Conservation (phyloP, 2,888 invertebrate genomes). For the Leuctra nigra region DNA sequence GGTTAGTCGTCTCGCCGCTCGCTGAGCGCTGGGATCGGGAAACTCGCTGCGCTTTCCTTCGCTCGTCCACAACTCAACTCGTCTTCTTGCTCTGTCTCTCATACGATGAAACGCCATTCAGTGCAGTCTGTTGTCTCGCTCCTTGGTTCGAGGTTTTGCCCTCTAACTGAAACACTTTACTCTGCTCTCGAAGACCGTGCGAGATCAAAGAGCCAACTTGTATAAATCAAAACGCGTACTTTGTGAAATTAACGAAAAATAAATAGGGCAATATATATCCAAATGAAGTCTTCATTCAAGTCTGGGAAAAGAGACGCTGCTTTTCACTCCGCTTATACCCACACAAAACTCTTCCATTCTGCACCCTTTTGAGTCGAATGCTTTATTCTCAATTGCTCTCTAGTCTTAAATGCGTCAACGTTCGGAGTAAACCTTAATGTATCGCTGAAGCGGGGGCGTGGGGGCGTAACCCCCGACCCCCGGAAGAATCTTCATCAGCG, state of each 20-base stretch:
- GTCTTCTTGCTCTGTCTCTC: no score
- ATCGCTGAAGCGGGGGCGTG: background rate
- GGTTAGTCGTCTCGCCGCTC: no score
- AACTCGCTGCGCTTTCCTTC: no score
- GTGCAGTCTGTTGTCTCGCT: no score
- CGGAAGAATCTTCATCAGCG: constrained; percentile 18
- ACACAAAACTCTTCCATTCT: no score
- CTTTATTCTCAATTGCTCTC: background rate
- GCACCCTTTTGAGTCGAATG: background rate
- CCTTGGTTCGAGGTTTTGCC: constrained; percentile 10
- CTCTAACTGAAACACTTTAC: background rate
- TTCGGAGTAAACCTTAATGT: constrained; percentile 15
- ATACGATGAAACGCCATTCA: no score
- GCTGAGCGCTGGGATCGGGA: no score
- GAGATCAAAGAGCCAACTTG: background rate
- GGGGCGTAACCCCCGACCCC: constrained; percentile 8
- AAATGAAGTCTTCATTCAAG: background rate
- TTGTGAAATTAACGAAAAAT: background rate
- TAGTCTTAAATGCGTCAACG: constrained; percentile 2
- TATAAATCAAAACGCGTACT: background rate
- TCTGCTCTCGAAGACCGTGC: background rate
- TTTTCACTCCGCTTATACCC: no score
- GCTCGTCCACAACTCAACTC: no score
- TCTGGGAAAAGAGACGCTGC: background rate
- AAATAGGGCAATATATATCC: background rate